These are phyloP conservation scores for Phrynocephalus vlangalii DNA, from an alignment of 2,797 vertebrate genomes.

Conservation along the genomic window DNA sequence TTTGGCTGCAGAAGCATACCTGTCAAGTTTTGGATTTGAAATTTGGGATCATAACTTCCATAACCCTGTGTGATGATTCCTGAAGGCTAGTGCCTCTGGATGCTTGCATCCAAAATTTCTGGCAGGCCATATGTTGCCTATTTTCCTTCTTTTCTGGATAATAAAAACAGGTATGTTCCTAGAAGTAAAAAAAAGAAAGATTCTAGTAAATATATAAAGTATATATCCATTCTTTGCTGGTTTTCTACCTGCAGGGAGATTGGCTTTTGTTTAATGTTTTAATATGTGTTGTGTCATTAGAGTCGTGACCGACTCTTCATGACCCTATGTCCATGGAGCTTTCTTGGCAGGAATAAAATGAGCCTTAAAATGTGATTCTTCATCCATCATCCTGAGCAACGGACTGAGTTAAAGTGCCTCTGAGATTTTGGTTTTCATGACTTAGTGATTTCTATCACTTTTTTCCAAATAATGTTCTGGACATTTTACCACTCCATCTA, in stretches of 20 bases:
- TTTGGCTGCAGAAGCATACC: no score
- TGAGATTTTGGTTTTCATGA: background rate
- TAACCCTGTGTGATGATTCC: background rate
- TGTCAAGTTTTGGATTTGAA: no score
- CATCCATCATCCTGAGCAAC: background rate
- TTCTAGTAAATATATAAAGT: background rate
- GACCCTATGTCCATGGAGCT: no score
- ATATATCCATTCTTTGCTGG: no score
- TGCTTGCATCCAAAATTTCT: background rate
- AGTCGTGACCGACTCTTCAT: no score
- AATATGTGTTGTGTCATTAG: no score
- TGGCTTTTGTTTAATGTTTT: no score
- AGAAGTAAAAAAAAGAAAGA: background rate
- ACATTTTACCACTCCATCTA: background rate
- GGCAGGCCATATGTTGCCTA: background rate
- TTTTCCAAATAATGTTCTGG: background rate
- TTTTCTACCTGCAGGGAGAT: background rate
- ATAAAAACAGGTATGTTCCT: background rate
- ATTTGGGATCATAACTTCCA: background rate
- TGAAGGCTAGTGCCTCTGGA: background rate
- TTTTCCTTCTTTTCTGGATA: background rate
- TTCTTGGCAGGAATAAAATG: no score
- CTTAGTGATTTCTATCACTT: background rate
- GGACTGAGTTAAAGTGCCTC: background rate
- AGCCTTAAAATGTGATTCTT: background rate